Conservation (phyloP, 2,888 invertebrate genomes). For the Incurvaria masculella region DNA sequence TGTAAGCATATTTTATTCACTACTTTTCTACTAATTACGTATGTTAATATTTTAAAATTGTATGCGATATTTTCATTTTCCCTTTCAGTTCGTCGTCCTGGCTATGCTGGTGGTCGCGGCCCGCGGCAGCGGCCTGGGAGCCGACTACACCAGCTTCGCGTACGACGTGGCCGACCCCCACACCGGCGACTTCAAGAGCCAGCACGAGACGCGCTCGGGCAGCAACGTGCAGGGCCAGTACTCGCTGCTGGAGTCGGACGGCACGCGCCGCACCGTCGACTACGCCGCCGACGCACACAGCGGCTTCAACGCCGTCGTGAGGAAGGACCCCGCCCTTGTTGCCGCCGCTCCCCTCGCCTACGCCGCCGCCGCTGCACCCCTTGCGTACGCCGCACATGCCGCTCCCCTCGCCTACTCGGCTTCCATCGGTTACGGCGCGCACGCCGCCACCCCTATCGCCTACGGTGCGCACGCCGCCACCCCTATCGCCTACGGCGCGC, state of each 20-base stretch:
- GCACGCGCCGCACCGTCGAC: conserved; percentile 52
- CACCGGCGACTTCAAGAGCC: conserved; percentile 56
- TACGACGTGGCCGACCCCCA: conserved; percentile 55
- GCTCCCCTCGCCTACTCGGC: conserved; percentile 20
- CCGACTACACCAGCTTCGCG: conserved; percentile 42
- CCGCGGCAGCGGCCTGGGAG: conserved; percentile 31
- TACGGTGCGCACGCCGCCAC: no score
- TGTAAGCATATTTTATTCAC: no score
- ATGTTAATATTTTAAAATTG: neutral
- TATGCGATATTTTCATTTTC: conserved; percentile 6
- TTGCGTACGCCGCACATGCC: conserved; percentile 22
- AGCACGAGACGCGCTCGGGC: conserved; percentile 47
- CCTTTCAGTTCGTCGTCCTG: conserved; percentile 31
- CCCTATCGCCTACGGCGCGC: no score
- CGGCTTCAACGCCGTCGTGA: conserved; percentile 57
- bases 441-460: no score
- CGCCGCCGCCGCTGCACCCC: conserved; percentile 29
- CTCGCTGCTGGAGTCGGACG: conserved; percentile 52
- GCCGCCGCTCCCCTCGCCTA: conserved; percentile 30
- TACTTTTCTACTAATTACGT: neutral
- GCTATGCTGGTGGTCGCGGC: conserved; percentile 31
- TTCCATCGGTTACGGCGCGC: conserved; percentile 25
- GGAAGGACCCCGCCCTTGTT: conserved; percentile 43
- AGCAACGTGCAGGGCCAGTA: conserved; percentile 53
- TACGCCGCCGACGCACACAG: conserved; percentile 54